A percentile compares a stretch with the other conserved stretches of the same genome.
phyloP scores from a whole-genome alignment of 2,797 vertebrate species.

The Anniella stebbinsi region DNA sequence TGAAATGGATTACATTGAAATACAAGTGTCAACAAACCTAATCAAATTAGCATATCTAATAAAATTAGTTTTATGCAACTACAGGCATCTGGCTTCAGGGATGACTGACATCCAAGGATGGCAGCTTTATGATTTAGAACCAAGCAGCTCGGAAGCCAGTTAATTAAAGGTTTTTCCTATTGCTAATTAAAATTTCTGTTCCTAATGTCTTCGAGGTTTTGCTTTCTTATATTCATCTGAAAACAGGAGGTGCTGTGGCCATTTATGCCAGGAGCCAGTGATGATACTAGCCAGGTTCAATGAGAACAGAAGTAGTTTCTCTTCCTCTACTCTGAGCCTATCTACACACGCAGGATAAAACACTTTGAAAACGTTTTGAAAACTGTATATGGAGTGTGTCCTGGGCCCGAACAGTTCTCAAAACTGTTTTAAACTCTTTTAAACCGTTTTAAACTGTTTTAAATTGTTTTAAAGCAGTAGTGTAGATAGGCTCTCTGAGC shows the following conservation, averaged over 20 bases:
- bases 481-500: too few species aligned
- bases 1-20: slow-evolving; percentile 19
- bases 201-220: neutral
- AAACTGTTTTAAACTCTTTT: too few species aligned
- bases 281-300: neutral
- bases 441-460: too few species aligned
- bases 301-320: neutral
- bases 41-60: neutral
- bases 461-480: too few species aligned
- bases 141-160: neutral
- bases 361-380: too few species aligned
- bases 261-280: neutral
- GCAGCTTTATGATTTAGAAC: neutral
- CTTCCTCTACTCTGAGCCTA: neutral
- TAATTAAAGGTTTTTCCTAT: neutral
- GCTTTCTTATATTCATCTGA: neutral
- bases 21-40: neutral
- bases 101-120: neutral
- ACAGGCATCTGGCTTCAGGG: neutral
- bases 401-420: too few species aligned
- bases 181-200: neutral
- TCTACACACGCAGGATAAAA: too few species aligned
- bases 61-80: slow-evolving; percentile 10
- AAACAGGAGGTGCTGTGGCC: neutral
- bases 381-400: too few species aligned